Conservation (phyloP, 2,797 vertebrate genomes). For the Sebastolobus alascanus region DNA sequence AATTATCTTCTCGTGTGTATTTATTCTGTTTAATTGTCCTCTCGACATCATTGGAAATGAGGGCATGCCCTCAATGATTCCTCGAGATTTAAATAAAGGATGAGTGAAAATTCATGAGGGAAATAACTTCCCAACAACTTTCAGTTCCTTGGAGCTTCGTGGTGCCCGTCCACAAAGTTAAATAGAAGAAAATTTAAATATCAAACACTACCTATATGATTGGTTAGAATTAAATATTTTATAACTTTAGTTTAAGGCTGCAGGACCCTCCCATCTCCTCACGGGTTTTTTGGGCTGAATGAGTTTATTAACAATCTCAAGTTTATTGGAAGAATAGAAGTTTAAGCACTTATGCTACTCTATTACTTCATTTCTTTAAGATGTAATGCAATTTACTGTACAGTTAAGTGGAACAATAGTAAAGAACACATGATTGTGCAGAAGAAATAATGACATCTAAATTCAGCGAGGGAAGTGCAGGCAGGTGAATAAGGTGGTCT, state of each 20-base stretch:
- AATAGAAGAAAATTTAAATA: background rate
- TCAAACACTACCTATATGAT: background rate
- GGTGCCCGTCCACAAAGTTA: background rate
- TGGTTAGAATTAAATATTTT: background rate
- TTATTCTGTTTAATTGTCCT: too few species aligned
- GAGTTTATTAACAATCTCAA: background rate
- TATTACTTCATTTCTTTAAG: background rate
- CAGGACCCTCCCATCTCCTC: background rate
- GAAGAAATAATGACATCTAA: constrained; percentile 25
- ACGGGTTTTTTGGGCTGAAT: background rate
- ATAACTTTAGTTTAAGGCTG: background rate
- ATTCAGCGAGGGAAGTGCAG: constrained; percentile 28
- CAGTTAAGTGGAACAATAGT: constrained; percentile 4
- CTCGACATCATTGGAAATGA: too few species aligned
- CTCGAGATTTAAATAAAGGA: too few species aligned
- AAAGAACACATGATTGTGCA: constrained; percentile 8
- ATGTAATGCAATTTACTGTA: background rate
- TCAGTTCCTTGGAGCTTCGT: background rate
- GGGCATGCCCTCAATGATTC: too few species aligned
- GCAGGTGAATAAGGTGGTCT: constrained; percentile 32
- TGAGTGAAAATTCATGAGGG: background rate
- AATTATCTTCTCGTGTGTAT: too few species aligned
- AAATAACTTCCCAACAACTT: constrained; percentile 2
- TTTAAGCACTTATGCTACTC: background rate
- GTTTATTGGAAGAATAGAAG: background rate